phyloP scores from a whole-genome alignment of 2,888 invertebrate species.

The Thereva nobilitata region DNA sequence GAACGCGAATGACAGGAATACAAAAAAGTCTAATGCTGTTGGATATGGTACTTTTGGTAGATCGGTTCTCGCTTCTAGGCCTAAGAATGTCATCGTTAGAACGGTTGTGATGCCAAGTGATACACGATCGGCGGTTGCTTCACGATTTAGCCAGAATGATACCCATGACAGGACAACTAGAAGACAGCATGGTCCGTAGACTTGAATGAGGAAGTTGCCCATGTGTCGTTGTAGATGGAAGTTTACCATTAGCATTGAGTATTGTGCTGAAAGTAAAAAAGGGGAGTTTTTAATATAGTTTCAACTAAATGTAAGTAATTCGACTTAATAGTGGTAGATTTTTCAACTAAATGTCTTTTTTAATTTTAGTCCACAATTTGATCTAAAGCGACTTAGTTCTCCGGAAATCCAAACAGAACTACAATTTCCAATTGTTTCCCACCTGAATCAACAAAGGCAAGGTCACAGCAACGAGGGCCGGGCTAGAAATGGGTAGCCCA shows the following conservation, averaged over 20 bases:
- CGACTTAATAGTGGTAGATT: too few relatives aligned
- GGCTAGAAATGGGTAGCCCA: too few relatives aligned
- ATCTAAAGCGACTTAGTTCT: too few relatives aligned
- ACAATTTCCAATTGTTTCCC: too few relatives aligned
- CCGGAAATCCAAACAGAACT: too few relatives aligned
- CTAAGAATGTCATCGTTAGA: conserved; percentile 82
- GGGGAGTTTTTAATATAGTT: background rate
- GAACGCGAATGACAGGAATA: conserved; percentile 78
- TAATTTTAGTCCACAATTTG: too few relatives aligned
- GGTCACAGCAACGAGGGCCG: too few relatives aligned
- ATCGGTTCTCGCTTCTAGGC: conserved; percentile 78
- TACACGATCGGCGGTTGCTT: conserved; percentile 80
- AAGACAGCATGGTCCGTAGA: conserved; percentile 81
- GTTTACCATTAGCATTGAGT: conserved; percentile 73
- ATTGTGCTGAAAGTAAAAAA: conserved; percentile 62
- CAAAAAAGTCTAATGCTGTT: conserved; percentile 84
- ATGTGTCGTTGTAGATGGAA: conserved; percentile 79
- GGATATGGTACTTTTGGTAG: conserved; percentile 84
- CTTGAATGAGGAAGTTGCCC: conserved; percentile 86
- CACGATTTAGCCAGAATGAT: conserved; percentile 82
- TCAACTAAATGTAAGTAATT: background rate
- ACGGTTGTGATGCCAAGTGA: conserved; percentile 83
- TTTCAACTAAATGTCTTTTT: too few relatives aligned
- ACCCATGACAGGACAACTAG: conserved; percentile 87
- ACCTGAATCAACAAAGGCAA: too few relatives aligned